Conservation (phyloP, 2,888 invertebrate species). For the Griposia aprilina region DNA sequence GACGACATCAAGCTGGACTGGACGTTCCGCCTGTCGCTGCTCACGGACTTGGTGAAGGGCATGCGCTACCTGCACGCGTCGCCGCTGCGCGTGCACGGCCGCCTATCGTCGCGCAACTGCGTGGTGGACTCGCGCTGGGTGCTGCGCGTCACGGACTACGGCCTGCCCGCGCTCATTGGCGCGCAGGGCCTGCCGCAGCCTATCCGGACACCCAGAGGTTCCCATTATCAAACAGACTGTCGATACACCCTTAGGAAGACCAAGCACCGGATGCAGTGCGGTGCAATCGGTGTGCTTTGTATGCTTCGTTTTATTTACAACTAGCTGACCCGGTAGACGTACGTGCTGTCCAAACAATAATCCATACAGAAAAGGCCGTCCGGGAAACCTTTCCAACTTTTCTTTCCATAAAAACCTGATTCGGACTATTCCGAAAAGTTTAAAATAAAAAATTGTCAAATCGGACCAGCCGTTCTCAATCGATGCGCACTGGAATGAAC, state of each 20-base stretch:
- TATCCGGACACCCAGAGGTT: slow-evolving; percentile 93
- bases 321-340: not conserved
- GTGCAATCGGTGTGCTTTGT: not conserved
- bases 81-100: slow-evolving; percentile 95
- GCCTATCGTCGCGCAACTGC: slow-evolving; percentile 97
- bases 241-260: no score
- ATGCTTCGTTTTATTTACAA: no score
- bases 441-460: not conserved
- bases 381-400: not conserved
- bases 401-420: not conserved
- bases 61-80: slow-evolving; percentile 97
- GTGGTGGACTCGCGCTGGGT: slow-evolving; percentile 99
- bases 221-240: not conserved
- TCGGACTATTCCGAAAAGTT: not conserved
- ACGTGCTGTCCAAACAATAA: not conserved
- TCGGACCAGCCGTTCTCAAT: not conserved
- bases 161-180: slow-evolving; percentile 94
- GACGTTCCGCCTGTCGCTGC: slow-evolving; percentile 97
- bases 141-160: slow-evolving; percentile 98
- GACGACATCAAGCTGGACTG: slow-evolving; percentile 98
- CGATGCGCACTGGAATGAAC: not conserved
- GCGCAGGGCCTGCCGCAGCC: slow-evolving; percentile 93
- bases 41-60: slow-evolving; percentile 98
- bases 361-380: not conserved
- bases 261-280: not conserved